These are phyloP conservation scores for Drosophila dives DNA, from an alignment of 2,888 invertebrate species.

Conservation along the genomic window DNA sequence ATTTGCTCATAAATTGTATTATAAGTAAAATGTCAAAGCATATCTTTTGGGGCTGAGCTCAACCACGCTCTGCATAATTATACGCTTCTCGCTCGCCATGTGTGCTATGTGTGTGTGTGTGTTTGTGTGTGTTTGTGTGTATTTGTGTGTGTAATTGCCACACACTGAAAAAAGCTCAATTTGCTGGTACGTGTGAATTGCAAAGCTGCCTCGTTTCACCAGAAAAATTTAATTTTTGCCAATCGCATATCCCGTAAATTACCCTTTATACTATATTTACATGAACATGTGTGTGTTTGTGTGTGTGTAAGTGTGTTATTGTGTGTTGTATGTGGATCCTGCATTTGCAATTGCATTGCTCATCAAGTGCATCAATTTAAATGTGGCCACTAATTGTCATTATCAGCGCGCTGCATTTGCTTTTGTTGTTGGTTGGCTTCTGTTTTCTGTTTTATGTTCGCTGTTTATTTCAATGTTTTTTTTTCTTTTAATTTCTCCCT, in stretches of 20 bases:
- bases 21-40: constrained; percentile 21
- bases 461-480: constrained; percentile 14
- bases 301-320: constrained; percentile 7
- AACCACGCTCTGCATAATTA: constrained; percentile 53
- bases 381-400: constrained; percentile 82
- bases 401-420: constrained; percentile 69
- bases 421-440: constrained; percentile 21
- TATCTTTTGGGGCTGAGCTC: constrained; percentile 18
- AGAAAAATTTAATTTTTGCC: constrained; percentile 76
- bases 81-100: constrained; percentile 46
- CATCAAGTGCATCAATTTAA: constrained; percentile 81
- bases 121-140: constrained; percentile 20
- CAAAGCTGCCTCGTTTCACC: constrained; percentile 72
- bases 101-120: constrained; percentile 28
- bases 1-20: not conserved
- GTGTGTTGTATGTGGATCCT: constrained; percentile 31
- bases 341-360: constrained; percentile 74
- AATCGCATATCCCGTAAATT: constrained; percentile 61
- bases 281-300: constrained; percentile 10
- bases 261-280: constrained; percentile 47
- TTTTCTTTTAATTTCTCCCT: not conserved
- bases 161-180: constrained; percentile 27
- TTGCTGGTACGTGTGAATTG: constrained; percentile 76
- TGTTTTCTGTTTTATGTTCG: constrained; percentile 5
- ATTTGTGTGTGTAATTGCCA: constrained; percentile 14